These are phyloP conservation scores for Tragelaphus imberbis DNA, from an alignment of 2,113 vertebrate species.

Conservation along the genomic window DNA sequence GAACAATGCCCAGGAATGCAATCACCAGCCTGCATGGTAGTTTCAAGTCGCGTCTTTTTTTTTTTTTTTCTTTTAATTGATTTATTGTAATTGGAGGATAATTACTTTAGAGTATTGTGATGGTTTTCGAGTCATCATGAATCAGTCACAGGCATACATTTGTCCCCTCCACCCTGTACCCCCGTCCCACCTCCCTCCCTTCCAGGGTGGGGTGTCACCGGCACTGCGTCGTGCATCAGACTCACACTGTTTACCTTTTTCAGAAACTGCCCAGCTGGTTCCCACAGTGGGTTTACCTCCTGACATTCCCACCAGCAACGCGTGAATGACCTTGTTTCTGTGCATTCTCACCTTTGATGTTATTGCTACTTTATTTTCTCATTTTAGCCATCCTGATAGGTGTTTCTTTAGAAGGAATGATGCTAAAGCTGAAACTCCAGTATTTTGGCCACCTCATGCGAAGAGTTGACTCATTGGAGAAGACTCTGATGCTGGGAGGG, in stretches of 20 bases:
- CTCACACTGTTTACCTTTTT: neutral
- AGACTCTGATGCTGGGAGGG: too few species aligned
- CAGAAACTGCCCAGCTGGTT: neutral
- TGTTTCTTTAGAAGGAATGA: too few species aligned
- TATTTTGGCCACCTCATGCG: too few species aligned
- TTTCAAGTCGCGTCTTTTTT: neutral
- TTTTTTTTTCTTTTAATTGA: neutral
- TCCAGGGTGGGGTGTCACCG: neutral
- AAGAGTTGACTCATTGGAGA: too few species aligned
- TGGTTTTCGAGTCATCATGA: neutral
- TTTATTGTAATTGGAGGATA: neutral
- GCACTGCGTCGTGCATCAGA: neutral
- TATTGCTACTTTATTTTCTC: neutral
- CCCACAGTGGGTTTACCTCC: neutral
- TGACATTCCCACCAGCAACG: neutral
- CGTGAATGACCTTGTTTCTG: neutral
- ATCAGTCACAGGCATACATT: neutral
- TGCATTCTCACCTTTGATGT: too few species aligned
- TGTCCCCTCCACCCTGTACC: neutral
- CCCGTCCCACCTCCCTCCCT: neutral
- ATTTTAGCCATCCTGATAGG: neutral
- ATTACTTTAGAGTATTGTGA: neutral
- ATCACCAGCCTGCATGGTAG: rapidly evolving
- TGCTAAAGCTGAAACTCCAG: too few species aligned
- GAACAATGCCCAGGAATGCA: neutral